Conservation (phyloP, 2,888 invertebrate species). For the Diarsia mendica region DNA sequence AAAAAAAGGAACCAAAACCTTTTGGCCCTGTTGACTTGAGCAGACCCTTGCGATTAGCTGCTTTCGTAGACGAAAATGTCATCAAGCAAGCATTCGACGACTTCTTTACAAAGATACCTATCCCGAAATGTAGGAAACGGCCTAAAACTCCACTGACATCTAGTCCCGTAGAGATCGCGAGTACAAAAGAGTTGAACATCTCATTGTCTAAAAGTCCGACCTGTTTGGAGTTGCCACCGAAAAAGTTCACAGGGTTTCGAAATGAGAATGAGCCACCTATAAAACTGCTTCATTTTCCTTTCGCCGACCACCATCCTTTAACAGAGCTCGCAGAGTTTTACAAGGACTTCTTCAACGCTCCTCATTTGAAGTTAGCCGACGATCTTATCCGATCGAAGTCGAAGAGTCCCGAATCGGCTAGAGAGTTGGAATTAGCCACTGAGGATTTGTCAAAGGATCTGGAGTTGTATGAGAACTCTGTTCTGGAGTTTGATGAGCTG, state of each 20-base stretch:
- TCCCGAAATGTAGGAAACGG: conserved; percentile 83
- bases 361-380: conserved; percentile 82
- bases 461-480: conserved; percentile 93
- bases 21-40: conserved; percentile 91
- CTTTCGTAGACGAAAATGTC: conserved; percentile 92
- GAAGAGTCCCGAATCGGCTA: conserved; percentile 72
- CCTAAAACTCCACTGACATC: conserved; percentile 65
- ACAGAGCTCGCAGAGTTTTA: conserved; percentile 95
- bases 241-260: conserved; percentile 84
- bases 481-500: conserved; percentile 94
- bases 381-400: conserved; percentile 67
- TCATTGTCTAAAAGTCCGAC: conserved; percentile 83
- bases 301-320: conserved; percentile 93
- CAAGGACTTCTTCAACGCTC: conserved; percentile 94
- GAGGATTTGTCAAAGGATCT: conserved; percentile 93
- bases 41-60: conserved; percentile 93
- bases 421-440: conserved; percentile 80
- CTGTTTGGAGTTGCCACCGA: conserved; percentile 84
- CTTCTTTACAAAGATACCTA: conserved; percentile 81
- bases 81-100: conserved; percentile 81
- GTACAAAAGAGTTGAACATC: conserved; percentile 82
- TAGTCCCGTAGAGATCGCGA: conserved; percentile 74
- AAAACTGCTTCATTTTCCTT: conserved; percentile 93
- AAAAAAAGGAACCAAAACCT: conserved; percentile 76
- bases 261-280: conserved; percentile 92